Base-by-base conservation (phyloP, 2,113 vertebrate species). In the Pimephales promelas region DNA sequence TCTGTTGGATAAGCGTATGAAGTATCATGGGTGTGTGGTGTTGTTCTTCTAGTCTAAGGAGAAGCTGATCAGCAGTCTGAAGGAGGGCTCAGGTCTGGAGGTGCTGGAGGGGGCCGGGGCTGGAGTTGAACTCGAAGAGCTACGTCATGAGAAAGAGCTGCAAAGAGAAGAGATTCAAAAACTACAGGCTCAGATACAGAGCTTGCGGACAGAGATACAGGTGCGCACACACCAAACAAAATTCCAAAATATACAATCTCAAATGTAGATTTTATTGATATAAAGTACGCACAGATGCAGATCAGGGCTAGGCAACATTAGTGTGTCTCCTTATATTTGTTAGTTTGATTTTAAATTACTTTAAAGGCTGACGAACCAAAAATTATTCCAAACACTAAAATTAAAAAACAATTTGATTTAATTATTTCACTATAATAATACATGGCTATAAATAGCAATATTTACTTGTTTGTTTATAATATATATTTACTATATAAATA, bases 41-140 rank as follows among this genome's bases (percentile, higher is more conserved):
- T 10, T 83, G 20, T 10, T 28, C 54, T 4, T 88, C 54, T 88
- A 99, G 98, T 99, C 98, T 83, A 99, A 99, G 93, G 98, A 99
- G 89, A 99, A 99, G 91, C 87, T 99, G 88, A 99, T 99, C 87
- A 99, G 95, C 94, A 99, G 97, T 89, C 92, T 99, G 86, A 99
- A 99, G 89, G 98, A 99, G 91, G 97, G 98, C n/a, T 98, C 97
- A 16, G 95, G 97, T 75, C 93, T 99, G 88, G 98, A 99, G 86
- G 92, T 93, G 5, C 88, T 97, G 76, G 98, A 99, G 0, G 95
- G 93, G 77, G 94, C 91, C 74, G 94, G 91, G 18, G 89, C 85
- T 52, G 92, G 88, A 5, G 66, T 99, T 93, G 98, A 99, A 85
- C 89, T 99, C 16, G 98, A 99, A 89, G 98, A 98, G 22, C 92